A percentile compares a stretch with the other conserved stretches of the same genome.
phyloP scores from a whole-genome alignment of 2,888 invertebrate genomes.

The Sinotaia quadrata region DNA sequence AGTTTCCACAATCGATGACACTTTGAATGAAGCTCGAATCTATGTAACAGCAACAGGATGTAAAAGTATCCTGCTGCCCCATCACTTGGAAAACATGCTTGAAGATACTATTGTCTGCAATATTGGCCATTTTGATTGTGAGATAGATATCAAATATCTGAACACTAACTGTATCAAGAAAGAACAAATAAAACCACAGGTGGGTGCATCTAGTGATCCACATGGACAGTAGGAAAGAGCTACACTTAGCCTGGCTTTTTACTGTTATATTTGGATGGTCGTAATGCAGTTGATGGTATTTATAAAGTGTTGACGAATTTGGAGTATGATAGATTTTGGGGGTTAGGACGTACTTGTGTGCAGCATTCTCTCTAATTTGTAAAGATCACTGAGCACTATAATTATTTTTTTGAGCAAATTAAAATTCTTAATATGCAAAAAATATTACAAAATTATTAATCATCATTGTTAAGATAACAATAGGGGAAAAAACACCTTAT shows the following conservation, averaged over 20 bases:
- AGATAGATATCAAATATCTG: conserved; percentile 96
- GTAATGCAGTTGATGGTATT: not conserved
- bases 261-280: not conserved
- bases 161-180: conserved; percentile 90
- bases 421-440: too few relatives aligned
- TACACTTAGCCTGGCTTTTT: not conserved
- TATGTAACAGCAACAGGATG: conserved; percentile 99
- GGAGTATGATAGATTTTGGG: not conserved
- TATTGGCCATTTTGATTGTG: conserved; percentile 99
- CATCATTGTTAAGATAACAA: too few relatives aligned
- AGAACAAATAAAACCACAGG: conserved; percentile 96
- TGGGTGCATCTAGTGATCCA: conserved; percentile 67
- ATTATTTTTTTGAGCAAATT: too few relatives aligned
- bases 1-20: conserved; percentile 96
- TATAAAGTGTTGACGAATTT: not conserved
- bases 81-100: conserved; percentile 92
- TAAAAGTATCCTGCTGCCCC: conserved; percentile 88
- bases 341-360: too few relatives aligned
- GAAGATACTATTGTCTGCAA: conserved; percentile 99
- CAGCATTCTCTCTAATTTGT: too few relatives aligned
- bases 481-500: too few relatives aligned
- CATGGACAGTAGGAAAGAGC: not conserved
- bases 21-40: conserved; percentile 89
- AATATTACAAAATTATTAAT: too few relatives aligned
- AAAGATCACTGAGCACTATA: too few relatives aligned